Base-by-base conservation (phyloP, 2,113 vertebrate species). In the Ovibos moschatus region DNA sequence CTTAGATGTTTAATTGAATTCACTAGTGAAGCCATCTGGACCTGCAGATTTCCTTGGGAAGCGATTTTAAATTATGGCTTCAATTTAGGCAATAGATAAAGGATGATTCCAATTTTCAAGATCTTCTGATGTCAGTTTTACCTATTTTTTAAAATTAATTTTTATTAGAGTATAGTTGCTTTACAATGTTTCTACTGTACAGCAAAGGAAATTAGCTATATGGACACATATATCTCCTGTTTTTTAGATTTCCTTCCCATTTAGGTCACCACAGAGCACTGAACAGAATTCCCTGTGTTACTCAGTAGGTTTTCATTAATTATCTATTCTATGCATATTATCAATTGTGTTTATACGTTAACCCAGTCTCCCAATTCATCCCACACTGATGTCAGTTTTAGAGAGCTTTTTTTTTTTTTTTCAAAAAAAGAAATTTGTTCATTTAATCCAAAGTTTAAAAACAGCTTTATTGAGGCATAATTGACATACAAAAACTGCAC, bases 361-460 rank as follows among this genome's bases (percentile, higher is more conserved):
- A 76, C 23, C 21, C 21, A 74, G 36, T 74, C 11, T 74, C 36
- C 71, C 36, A 76, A 13, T 76, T 43, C 36, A 76, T 76, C 36
- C 36, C 71, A 43, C 23, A 13, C 55, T 67, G 15, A 58, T 81
- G 62, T 84, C 47, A 84, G 51, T 50, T 92, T 87, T 53, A 28
- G 43, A 89, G 79, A 94, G 17, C 12, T 71, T 7, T 40, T 64
- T 55, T 87, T 50, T 62, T n/a, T n/a, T 76, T 51, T 64, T 36
- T n/a, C 28, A 16, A 58, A 47, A 50, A 45, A 78, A 93, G 7
- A 19, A 89, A 45, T 79, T 17, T 74, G 33, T 91, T 87, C n/a
- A 71, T 96, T 96, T 87, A 62, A 62, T 55, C 33, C 21, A 81
- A 94, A 90, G 45, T 87, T 81, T 87, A 51, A 87, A 92, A 89